Evolutionary conservation across 1,140 invertebrate species (phyloP).

Genomic region (Wiebesia pumilae): DNA sequence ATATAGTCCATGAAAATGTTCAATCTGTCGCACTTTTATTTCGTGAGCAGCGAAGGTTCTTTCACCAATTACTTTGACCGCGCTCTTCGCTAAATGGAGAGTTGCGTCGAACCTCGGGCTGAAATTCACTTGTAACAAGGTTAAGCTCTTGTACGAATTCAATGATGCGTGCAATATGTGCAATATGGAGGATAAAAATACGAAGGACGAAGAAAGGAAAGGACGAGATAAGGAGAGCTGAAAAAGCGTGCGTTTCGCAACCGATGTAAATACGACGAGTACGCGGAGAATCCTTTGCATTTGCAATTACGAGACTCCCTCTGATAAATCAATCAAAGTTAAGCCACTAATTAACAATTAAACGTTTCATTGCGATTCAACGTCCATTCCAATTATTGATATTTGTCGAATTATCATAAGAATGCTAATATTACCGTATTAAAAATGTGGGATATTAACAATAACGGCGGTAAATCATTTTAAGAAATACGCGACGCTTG

Average conservation of each 20-base stretch:
- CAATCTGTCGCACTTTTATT: conserved; percentile 33
- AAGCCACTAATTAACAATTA: neutral
- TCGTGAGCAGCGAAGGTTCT: conserved; percentile 9
- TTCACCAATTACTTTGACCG: conserved; percentile 40
- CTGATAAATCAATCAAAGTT: no score
- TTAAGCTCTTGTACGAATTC: neutral
- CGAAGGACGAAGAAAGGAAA: neutral
- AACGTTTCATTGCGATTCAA: neutral
- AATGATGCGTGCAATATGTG: conserved; percentile 1
- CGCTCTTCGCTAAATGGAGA: conserved; percentile 10
- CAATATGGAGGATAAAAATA: no score
- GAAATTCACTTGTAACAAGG: conserved; percentile 3
- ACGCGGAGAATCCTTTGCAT: no score
- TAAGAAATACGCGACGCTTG: no score
- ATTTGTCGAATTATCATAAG: no score
- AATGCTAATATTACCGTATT: no score
- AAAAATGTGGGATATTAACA: no score
- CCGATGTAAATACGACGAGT: neutral
- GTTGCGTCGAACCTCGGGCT: neutral
- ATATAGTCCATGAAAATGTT: neutral
- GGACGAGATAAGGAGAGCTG: neutral
- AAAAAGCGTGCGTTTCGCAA: neutral
- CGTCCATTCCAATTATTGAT: no score
- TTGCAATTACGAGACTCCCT: no score
- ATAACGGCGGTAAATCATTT: no score